These are phyloP conservation scores for Microcebus murinus DNA, from an alignment of 2,113 vertebrate genomes.

Conservation along the genomic window DNA sequence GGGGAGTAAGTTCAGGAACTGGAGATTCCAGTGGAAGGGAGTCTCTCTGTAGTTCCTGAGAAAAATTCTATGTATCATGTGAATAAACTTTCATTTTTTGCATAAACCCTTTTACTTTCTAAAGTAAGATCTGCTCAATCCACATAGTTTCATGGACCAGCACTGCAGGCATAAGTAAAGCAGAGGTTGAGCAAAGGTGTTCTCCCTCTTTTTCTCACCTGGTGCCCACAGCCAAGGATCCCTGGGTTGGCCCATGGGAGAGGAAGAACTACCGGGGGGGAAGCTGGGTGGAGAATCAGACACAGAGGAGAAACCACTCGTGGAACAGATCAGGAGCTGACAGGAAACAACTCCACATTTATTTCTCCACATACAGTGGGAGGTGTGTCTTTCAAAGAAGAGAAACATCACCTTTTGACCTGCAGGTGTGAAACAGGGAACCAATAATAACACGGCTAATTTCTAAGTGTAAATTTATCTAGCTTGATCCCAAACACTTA, in stretches of 20 bases:
- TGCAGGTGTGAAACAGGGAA: background rate
- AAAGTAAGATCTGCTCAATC: background rate
- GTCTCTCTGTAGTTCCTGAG: too few species aligned
- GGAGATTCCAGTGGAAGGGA: rapidly evolving
- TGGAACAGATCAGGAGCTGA: background rate
- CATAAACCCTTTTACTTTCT: background rate
- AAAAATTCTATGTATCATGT: too few species aligned
- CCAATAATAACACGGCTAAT: background rate
- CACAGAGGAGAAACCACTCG: rapidly evolving
- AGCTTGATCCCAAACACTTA: background rate
- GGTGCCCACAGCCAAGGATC: rapidly evolving
- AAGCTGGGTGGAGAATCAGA: rapidly evolving
- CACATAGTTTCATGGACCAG: background rate
- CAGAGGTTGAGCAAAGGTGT: rapidly evolving
- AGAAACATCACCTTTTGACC: background rate
- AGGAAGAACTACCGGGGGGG: too few species aligned
- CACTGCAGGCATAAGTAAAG: background rate
- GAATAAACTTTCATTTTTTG: background rate
- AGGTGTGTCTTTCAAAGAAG: background rate
- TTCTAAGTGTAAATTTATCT: background rate
- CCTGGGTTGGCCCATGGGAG: rapidly evolving
- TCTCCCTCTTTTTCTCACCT: too few species aligned
- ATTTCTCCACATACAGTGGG: rapidly evolving
- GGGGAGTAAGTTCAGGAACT: background rate
- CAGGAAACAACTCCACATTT: rapidly evolving